Evolutionary conservation across 2,888 invertebrate genomes (phyloP).

Genomic region (Cosmopolites sordidus): DNA sequence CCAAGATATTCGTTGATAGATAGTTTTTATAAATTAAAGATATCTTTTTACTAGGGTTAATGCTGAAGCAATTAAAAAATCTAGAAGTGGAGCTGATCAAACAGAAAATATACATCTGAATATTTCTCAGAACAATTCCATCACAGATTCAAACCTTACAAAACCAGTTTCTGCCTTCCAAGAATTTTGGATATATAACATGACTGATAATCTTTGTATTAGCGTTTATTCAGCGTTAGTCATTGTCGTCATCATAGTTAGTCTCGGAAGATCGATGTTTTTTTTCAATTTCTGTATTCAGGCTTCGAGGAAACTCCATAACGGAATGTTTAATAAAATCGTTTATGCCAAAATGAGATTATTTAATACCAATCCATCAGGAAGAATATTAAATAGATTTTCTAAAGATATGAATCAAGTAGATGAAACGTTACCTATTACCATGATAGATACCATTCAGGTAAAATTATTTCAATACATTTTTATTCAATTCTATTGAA

Average conservation of each 20-base stretch:
- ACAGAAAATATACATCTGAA: slow-evolving; percentile 50
- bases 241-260: slow-evolving; percentile 42
- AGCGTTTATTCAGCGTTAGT: slow-evolving; percentile 40
- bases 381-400: slow-evolving; percentile 61
- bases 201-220: slow-evolving; percentile 38
- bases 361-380: slow-evolving; percentile 62
- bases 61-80: slow-evolving; percentile 48
- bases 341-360: slow-evolving; percentile 60
- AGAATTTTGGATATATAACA: slow-evolving; percentile 21
- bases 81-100: background rate
- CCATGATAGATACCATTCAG: slow-evolving; percentile 48
- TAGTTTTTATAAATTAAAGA: too few species aligned
- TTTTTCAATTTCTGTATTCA: slow-evolving; percentile 53
- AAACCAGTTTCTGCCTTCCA: slow-evolving; percentile 5
- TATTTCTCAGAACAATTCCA: background rate
- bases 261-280: slow-evolving; percentile 44
- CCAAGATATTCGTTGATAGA: too few species aligned
- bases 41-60: slow-evolving; percentile 32
- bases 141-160: background rate
- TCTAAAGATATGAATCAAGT: slow-evolving; percentile 62
- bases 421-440: slow-evolving; percentile 50
- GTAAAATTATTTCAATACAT: too few species aligned
- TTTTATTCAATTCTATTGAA: too few species aligned
- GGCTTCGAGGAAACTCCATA: slow-evolving; percentile 54
- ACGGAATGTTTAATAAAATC: slow-evolving; percentile 49